Evolutionary conservation across 2,113 vertebrate species (phyloP).

Genomic region (Hydrochoerus hydrochaeris): DNA sequence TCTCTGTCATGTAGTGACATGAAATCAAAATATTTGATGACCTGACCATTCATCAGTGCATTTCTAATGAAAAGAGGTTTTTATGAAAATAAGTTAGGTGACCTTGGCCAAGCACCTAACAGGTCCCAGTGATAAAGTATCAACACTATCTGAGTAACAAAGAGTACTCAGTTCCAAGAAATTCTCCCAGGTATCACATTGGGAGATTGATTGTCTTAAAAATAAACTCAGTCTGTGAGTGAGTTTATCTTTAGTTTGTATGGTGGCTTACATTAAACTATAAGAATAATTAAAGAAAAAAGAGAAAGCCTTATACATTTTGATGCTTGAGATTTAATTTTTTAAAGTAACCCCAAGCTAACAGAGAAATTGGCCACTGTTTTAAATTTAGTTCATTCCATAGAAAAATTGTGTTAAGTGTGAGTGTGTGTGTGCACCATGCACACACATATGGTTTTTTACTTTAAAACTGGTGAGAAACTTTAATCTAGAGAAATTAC

Average conservation of each 20-base stretch:
- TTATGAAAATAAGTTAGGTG: constrained; percentile 65
- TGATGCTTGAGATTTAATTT: constrained; percentile 20
- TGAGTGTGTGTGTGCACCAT: neutral
- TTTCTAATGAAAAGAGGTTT: constrained; percentile 47
- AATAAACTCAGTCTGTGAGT: neutral
- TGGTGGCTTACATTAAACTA: neutral
- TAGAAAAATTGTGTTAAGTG: neutral
- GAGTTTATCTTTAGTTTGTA: neutral
- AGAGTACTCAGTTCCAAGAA: neutral
- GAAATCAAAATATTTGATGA: constrained; percentile 79
- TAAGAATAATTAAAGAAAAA: constrained; percentile 26
- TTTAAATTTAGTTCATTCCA: neutral
- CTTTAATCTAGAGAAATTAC: constrained; percentile 17
- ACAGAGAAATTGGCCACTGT: neutral
- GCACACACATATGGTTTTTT: neutral
- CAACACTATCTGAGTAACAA: neutral
- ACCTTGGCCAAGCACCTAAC: neutral
- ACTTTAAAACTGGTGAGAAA: neutral
- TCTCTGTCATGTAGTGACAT: constrained; percentile 64
- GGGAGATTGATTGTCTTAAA: neutral
- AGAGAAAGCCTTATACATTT: neutral
- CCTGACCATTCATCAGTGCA: constrained; percentile 12
- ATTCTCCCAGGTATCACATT: neutral
- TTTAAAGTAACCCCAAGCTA: neutral
- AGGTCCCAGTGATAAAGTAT: neutral